phyloP scores from a whole-genome alignment of 2,888 invertebrate genomes.

The Eupithecia vulgata region DNA sequence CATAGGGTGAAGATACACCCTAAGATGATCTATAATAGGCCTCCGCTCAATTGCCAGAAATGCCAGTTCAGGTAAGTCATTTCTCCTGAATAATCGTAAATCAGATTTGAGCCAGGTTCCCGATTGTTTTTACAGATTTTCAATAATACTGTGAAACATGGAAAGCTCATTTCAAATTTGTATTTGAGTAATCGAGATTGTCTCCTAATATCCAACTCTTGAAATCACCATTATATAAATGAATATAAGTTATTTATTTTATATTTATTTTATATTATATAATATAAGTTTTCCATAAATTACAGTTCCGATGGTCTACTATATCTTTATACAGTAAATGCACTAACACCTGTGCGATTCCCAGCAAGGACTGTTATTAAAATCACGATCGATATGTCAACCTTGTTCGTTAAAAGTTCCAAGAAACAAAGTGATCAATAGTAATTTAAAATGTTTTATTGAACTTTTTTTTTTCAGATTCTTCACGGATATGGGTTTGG shows the following conservation, averaged over 20 bases:
- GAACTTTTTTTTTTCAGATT: slow-evolving; percentile 83
- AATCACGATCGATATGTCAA: background rate
- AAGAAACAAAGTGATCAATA: background rate
- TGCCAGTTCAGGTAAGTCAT: slow-evolving; percentile 90
- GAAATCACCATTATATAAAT: background rate
- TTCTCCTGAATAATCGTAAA: background rate
- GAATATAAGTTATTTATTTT: too few relatives aligned
- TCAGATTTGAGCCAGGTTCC: background rate
- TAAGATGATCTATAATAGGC: slow-evolving; percentile 97
- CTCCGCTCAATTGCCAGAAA: slow-evolving; percentile 97
- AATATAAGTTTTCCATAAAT: background rate
- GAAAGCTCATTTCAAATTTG: background rate
- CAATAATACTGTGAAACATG: background rate
- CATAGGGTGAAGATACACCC: slow-evolving; percentile 98
- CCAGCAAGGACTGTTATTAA: background rate
- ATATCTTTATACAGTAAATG: background rate
- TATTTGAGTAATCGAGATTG: background rate
- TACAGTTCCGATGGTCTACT: background rate
- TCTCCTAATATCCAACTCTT: background rate
- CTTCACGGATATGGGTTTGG: slow-evolving; percentile 98
- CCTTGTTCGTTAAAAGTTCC: background rate
- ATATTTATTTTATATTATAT: too few relatives aligned
- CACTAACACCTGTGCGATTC: background rate
- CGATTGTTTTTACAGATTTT: background rate
- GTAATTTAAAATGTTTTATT: background rate